Base-by-base conservation (phyloP, 2,888 invertebrate species). In the Phragmatobia fuliginosa region DNA sequence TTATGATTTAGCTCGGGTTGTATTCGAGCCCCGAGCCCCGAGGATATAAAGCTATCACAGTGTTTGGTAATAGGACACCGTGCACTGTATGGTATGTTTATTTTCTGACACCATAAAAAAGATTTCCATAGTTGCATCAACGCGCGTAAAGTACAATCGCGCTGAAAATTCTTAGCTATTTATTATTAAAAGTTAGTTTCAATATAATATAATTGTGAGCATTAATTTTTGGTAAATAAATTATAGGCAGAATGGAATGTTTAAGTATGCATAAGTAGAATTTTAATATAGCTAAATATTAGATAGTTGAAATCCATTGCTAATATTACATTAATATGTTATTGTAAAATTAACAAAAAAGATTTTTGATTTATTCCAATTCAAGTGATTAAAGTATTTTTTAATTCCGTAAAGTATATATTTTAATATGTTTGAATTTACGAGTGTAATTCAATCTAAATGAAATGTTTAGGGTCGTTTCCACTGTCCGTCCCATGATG, bases 71-170 rank as follows among this genome's bases (percentile, higher is more conserved):
- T 72, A 67, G 65, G 68, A 68, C 68, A 68, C 75, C 28, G 66
- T 70, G 49, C 70, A 63, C 63, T 65, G 61, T 71, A 70, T 73
- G 69, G 70, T 65, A 69, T 83, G 77, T 83, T 83, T 83, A 83
- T 83, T 82, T 83, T 82, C 77, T 77, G 72, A 80, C 73, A 71
- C 78, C 79, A 82, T 83, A 83, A 83, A 82, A 63, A 82, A 83
- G 70, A 81, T 82, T 82, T 83, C 82, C 79, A 83, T 79, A 80
- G 78, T 78, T 80, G 83, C 77, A 76, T 75, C 80, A 80, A 76
- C 80, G 80, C 72, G 70, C 74, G 74, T 62, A 65, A 66, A 62
- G 83, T 79, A 79, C 73, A 72, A 41, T 63, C 64, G 61, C 6
- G 11, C 25, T 71, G 49, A 28, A 31, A 71, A 28, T 45, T 63